Base-by-base conservation (phyloP, 2,888 invertebrate species). In the Psylliodes chrysocephalus region DNA sequence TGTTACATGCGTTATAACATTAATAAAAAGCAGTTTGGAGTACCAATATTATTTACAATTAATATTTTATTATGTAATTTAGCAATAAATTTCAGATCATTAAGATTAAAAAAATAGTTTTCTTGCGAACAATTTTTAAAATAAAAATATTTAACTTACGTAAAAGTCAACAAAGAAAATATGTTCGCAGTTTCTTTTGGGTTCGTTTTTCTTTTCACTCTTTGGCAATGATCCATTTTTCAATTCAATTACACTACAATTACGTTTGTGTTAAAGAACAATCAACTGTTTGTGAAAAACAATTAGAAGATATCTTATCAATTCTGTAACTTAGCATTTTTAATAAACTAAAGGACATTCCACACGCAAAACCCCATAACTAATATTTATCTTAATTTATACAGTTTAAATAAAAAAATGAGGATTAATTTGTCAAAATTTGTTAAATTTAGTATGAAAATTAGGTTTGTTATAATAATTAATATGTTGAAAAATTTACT, bases 141-240 rank as follows among this genome's bases (percentile, higher is more conserved):
- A n/a, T n/a, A 22, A 22, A 22, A 22, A n/a, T 4, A 22, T 22
- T 22, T 10, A 62, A 73, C 75, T 74, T 65, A 75, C 74, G 59
- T 61, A 61, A 76, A 76, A 7, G 71, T 70, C 33, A 74, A 18
- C 22, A 66, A 14, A 40, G 73, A 74, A 49, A 73, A 60, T n/a
- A 74, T 65, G 62, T 75, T 76, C 1, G 76, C 73, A 0, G 63
- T 70, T 52, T 76, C 74, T 17, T 63, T 70, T 1, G 75, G 75
- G 57, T 76, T 71, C 14, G 33, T 40, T 64, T 70, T 71, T 14
- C 76, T 68, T n/a, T 70, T 69, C 49, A 73, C 70, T 40, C 40
- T 66, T 15, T 56, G 67, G 28, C 65, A 67, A 47, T 72, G 72
- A 64, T 75, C 72, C 75, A 75, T 75, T 57, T 25, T 59, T 17